Evolutionary conservation across 2,797 vertebrate species (phyloP).

Genomic region (Antennarius maculatus): DNA sequence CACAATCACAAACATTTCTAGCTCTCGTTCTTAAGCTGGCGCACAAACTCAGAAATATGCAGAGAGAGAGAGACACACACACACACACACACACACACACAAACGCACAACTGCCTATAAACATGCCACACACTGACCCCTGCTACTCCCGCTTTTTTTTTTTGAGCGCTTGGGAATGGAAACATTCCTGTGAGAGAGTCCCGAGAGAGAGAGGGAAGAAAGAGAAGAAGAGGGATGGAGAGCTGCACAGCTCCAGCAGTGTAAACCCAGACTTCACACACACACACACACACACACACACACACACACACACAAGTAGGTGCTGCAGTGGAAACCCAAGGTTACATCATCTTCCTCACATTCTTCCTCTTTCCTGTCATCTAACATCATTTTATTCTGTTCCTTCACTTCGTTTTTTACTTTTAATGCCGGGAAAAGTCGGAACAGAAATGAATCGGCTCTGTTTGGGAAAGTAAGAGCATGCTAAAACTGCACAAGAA

Average conservation of each 20-base stretch:
- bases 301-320: constrained; percentile 9
- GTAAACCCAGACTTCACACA: constrained; percentile 16
- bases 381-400: constrained; percentile 2
- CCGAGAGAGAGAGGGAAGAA: constrained; percentile 30
- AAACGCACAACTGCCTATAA: constrained; percentile 17
- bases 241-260: constrained; percentile 16
- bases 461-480: constrained; percentile 43
- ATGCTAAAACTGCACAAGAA: constrained; percentile 30
- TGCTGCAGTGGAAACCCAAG: background rate
- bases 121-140: constrained; percentile 51
- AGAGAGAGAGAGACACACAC: background rate
- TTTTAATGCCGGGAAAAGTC: constrained; percentile 40
- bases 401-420: background rate
- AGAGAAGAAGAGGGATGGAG: constrained; percentile 19
- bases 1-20: constrained; percentile 2
- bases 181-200: constrained; percentile 72
- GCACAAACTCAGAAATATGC: too few relatives aligned
- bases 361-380: constrained; percentile 5
- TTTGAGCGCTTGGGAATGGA: constrained; percentile 76
- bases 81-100: constrained; percentile 14
- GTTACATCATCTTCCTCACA: background rate
- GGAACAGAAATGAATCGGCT: constrained; percentile 49
- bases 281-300: too few relatives aligned
- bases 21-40: too few relatives aligned
- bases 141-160: constrained; percentile 61